These are phyloP conservation scores for Hedychridium roseum DNA, from an alignment of 2,888 invertebrate genomes.

Conservation along the genomic window DNA sequence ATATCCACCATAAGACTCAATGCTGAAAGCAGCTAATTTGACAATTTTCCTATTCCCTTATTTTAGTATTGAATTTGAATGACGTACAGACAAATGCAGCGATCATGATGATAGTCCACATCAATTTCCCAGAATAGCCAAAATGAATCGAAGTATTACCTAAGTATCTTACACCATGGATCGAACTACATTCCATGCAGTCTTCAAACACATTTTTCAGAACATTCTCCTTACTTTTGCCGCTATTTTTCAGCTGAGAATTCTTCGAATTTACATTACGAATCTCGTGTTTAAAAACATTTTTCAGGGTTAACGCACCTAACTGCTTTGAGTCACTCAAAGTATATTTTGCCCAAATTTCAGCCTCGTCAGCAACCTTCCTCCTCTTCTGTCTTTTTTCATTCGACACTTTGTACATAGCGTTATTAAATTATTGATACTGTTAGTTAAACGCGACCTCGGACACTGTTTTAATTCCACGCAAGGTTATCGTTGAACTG, in stretches of 20 bases:
- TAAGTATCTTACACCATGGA: slow-evolving; percentile 37
- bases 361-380: no score
- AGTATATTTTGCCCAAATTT: no score
- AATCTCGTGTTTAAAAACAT: no score
- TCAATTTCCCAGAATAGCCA: slow-evolving; percentile 17
- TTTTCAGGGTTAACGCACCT: no score
- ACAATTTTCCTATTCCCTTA: neutral
- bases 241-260: no score
- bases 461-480: slow-evolving; percentile 6
- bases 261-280: no score
- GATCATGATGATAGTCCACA: slow-evolving; percentile 29
- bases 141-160: slow-evolving; percentile 16
- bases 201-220: slow-evolving; percentile 11
- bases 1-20: slow-evolving; percentile 57
- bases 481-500: slow-evolving; percentile 12
- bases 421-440: no score
- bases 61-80: neutral
- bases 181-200: slow-evolving; percentile 24
- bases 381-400: no score
- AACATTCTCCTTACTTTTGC: neutral
- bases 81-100: slow-evolving; percentile 23
- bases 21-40: slow-evolving; percentile 27
- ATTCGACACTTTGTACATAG: no score
- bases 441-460: no score
- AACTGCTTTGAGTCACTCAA: no score